Evolutionary conservation across 2,888 invertebrate species (phyloP).

Genomic region (Tetragonisca angustula): DNA sequence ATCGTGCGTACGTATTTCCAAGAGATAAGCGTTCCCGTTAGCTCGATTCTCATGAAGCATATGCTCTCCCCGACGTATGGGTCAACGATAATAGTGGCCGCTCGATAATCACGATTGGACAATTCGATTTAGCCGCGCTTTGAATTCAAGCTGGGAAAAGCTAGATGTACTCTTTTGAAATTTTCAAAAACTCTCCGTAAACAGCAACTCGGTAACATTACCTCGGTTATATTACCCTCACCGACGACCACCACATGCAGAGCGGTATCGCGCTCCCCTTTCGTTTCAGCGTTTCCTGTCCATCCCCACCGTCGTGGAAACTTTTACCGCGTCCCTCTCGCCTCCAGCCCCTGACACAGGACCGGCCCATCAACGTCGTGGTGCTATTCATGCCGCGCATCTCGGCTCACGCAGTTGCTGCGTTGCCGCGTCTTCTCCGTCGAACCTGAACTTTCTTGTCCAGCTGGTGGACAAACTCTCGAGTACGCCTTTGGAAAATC

Average conservation of each 20-base stretch:
- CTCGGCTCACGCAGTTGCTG: constrained; percentile 74
- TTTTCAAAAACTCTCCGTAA: constrained; percentile 59
- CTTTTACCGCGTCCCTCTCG: constrained; percentile 62
- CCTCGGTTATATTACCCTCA: constrained; percentile 60
- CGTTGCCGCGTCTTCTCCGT: constrained; percentile 69
- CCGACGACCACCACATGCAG: constrained; percentile 40
- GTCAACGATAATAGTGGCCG: too few species aligned
- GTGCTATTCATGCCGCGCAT: constrained; percentile 77
- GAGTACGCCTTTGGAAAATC: constrained; percentile 13
- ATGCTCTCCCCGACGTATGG: background rate
- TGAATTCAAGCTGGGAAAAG: constrained; percentile 20
- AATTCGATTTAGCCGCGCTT: constrained; percentile 48
- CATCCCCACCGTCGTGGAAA: constrained; percentile 64
- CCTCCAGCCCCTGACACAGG: constrained; percentile 24
- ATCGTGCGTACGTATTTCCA: constrained; percentile 7
- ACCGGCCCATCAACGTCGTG: constrained; percentile 63
- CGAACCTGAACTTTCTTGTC: constrained; percentile 65
- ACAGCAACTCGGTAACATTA: constrained; percentile 59
- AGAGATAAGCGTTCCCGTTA: constrained; percentile 21
- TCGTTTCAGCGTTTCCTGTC: constrained; percentile 13
- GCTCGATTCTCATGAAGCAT: constrained; percentile 29
- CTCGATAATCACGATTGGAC: constrained; percentile 27
- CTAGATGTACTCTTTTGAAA: constrained; percentile 41
- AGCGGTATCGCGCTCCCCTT: constrained; percentile 35
- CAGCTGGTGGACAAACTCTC: constrained; percentile 32